A percentile compares a stretch with the other conserved stretches of the same genome.
phyloP scores from a whole-genome alignment of 1,140 invertebrate species.

The Mizuhopecten yessoensis region DNA sequence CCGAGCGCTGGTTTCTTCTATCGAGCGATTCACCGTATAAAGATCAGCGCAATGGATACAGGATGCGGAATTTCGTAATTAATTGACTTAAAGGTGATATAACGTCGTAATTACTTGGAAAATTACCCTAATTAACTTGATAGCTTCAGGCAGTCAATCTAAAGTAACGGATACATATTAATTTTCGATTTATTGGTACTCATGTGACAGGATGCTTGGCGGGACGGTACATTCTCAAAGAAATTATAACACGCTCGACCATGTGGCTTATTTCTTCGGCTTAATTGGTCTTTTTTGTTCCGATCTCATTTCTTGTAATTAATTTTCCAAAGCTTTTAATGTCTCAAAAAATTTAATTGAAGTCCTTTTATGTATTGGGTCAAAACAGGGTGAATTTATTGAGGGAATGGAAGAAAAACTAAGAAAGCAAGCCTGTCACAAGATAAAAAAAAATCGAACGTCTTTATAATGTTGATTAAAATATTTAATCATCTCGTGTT shows the following conservation, averaged over 20 bases:
- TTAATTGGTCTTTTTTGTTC: conserved; percentile 29
- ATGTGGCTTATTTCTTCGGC: conserved; percentile 23
- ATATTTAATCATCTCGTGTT: not conserved
- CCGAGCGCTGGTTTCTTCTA: not conserved
- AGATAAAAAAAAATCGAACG: not conserved
- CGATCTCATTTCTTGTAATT: conserved; percentile 34
- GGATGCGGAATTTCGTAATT: conserved; percentile 23
- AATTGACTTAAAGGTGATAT: conserved; percentile 35
- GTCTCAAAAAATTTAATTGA: conserved; percentile 33
- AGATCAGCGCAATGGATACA: not conserved
- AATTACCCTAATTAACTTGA: conserved; percentile 36
- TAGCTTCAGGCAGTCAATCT: not conserved
- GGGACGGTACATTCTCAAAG: conserved; percentile 24
- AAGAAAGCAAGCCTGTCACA: not conserved
- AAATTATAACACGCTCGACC: conserved; percentile 1
- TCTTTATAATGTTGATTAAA: not conserved
- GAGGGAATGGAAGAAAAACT: conserved; percentile 8
- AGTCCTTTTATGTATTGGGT: conserved; percentile 33
- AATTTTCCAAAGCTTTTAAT: conserved; percentile 30
- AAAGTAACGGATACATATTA: conserved; percentile 29
- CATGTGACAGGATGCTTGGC: not conserved
- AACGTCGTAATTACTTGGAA: conserved; percentile 25
- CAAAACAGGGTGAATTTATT: conserved; percentile 34
- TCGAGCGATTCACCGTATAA: not conserved
- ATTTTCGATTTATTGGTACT: conserved; percentile 39